Conservation (phyloP, 2,888 invertebrate species). For the Megastigmus dorsalis region DNA sequence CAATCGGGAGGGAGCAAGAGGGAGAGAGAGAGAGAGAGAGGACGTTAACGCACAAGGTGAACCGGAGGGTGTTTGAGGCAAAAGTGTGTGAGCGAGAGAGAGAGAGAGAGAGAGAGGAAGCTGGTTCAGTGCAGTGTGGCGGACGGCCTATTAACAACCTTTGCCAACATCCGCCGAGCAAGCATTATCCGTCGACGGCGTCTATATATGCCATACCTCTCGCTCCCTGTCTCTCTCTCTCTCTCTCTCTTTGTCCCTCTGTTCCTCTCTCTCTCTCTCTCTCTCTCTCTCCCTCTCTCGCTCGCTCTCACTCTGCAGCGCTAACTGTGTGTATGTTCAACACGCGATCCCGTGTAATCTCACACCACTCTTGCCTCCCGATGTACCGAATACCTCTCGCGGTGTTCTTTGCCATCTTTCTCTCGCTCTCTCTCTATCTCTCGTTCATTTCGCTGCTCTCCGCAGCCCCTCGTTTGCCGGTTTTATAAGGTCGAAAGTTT, state of each 20-base stretch:
- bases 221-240: conserved; percentile 40
- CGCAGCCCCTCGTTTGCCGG: too few species aligned
- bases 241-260: neutral
- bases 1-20: conserved; percentile 14
- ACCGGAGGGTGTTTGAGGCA: conserved; percentile 4
- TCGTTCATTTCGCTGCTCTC: neutral
- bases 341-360: conserved; percentile 71
- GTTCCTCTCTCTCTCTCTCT: neutral
- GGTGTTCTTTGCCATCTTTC: neutral
- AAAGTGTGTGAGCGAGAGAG: conserved; percentile 12
- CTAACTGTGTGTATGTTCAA: conserved; percentile 71
- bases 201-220: conserved; percentile 41
- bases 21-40: neutral
- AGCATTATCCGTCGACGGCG: conserved; percentile 56
- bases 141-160: conserved; percentile 63
- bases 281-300: conserved; percentile 19
- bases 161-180: conserved; percentile 61
- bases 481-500: too few species aligned
- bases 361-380: conserved; percentile 59
- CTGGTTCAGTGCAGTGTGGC: conserved; percentile 16
- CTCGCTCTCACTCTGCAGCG: conserved; percentile 55
- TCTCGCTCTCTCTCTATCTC: neutral
- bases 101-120: conserved; percentile 53
- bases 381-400: conserved; percentile 49
- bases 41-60: neutral